phyloP scores from a whole-genome alignment of 1,140 invertebrate genomes.

The Drosophila jambulina region DNA sequence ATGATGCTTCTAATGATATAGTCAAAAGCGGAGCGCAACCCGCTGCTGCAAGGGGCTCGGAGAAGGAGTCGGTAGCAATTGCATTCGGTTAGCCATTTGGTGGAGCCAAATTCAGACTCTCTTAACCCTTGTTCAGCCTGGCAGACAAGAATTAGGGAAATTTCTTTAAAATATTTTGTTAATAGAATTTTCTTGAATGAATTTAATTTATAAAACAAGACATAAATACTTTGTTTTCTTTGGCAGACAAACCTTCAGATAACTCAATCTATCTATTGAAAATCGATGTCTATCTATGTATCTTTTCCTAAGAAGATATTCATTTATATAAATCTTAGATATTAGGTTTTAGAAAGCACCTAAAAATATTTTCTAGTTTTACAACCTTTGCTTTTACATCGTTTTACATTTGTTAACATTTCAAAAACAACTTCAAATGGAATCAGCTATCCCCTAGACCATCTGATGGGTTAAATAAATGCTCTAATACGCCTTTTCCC shows the following conservation, averaged over 20 bases:
- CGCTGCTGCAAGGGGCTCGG: slow-evolving; percentile 8
- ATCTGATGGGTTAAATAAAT: slow-evolving; percentile 34
- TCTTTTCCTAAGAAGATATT: too few relatives aligned
- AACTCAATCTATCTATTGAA: not conserved
- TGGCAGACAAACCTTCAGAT: not conserved
- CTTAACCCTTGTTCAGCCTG: slow-evolving; percentile 27
- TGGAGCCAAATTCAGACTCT: slow-evolving; percentile 26
- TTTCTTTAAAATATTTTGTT: not conserved
- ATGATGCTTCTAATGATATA: slow-evolving; percentile 84
- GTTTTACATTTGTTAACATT: too few relatives aligned
- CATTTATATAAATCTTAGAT: not conserved
- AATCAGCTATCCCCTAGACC: not conserved
- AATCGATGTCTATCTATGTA: not conserved
- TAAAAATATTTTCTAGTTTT: not conserved
- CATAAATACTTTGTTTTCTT: too few relatives aligned
- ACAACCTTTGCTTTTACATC: too few relatives aligned
- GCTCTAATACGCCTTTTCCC: slow-evolving; percentile 32
- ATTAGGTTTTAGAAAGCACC: not conserved
- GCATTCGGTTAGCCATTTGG: slow-evolving; percentile 53
- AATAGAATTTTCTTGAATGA: not conserved
- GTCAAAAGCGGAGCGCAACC: slow-evolving; percentile 74
- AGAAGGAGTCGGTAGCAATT: slow-evolving; percentile 40
- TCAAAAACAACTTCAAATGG: too few relatives aligned
- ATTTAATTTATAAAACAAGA: not conserved
- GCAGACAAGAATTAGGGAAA: not conserved